Conservation (phyloP, 2,888 invertebrate species). For the Pimpla rufipes region DNA sequence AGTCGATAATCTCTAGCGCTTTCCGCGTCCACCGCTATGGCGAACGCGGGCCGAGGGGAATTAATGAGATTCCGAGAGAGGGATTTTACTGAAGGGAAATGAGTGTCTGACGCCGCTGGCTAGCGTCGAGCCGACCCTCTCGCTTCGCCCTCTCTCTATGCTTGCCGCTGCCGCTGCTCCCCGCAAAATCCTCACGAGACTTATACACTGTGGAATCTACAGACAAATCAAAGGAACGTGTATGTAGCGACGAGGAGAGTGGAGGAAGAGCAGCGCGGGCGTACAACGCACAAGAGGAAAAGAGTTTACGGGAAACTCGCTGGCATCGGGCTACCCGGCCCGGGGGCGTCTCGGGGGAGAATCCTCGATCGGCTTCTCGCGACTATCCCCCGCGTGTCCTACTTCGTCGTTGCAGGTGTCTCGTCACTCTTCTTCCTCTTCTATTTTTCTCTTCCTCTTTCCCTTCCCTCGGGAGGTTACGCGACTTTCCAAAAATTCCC, state of each 20-base stretch:
- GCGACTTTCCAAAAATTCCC: slow-evolving; percentile 10
- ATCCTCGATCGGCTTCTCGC: slow-evolving; percentile 51
- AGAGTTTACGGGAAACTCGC: slow-evolving; percentile 52
- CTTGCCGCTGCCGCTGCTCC: neutral
- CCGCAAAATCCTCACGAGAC: slow-evolving; percentile 33
- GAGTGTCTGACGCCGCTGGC: slow-evolving; percentile 39
- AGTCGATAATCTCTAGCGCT: slow-evolving; percentile 27
- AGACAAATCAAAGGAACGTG: neutral
- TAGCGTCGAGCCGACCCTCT: slow-evolving; percentile 27
- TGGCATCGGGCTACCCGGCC: slow-evolving; percentile 42
- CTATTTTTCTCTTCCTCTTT: slow-evolving; percentile 3
- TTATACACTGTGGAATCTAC: slow-evolving; percentile 27
- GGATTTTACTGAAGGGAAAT: slow-evolving; percentile 54
- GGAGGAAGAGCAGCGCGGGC: too few species aligned
- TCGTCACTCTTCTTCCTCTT: slow-evolving; percentile 51
- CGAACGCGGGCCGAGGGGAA: slow-evolving; percentile 1
- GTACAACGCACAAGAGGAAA: slow-evolving; percentile 22
- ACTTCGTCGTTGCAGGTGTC: slow-evolving; percentile 59
- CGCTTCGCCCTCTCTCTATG: neutral
- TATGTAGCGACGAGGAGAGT: neutral
- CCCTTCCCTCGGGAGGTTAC: slow-evolving; percentile 24
- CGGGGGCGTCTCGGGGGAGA: slow-evolving; percentile 32
- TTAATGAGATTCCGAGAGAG: slow-evolving; percentile 52
- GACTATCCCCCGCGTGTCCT: slow-evolving; percentile 49
- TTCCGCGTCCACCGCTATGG: neutral